These are phyloP conservation scores for Halocynthia roretzi DNA, from an alignment of 23 tunicate species.

Conservation along the genomic window DNA sequence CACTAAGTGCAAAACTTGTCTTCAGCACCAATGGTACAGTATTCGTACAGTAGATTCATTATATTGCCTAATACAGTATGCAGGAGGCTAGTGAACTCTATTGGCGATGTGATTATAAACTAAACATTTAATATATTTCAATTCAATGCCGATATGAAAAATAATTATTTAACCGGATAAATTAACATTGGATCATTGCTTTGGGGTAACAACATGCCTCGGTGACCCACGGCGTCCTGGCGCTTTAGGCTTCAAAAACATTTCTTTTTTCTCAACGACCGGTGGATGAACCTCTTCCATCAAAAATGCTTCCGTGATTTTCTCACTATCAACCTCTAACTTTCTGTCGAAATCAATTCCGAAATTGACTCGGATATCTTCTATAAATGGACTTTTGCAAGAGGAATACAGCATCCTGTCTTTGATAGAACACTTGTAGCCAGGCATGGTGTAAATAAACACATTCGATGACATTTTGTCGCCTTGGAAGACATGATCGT, in stretches of 20 bases:
- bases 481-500: constrained; percentile 48
- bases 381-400: constrained; percentile 67
- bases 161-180: too few species aligned
- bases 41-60: too few species aligned
- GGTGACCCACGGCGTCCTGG: constrained; percentile 64
- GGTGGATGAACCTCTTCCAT: constrained; percentile 83
- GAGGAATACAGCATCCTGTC: constrained; percentile 84
- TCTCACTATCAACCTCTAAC: constrained; percentile 45
- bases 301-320: constrained; percentile 44
- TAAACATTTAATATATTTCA: too few species aligned
- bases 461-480: constrained; percentile 32
- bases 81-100: too few species aligned
- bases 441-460: constrained; percentile 94
- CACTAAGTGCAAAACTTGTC: too few species aligned
- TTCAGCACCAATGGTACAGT: too few species aligned
- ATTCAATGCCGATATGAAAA: too few species aligned
- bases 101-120: too few species aligned
- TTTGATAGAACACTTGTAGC: constrained; percentile 62
- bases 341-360: constrained; percentile 44
- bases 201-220: not conserved
- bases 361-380: constrained; percentile 19
- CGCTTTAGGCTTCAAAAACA: constrained; percentile 78
- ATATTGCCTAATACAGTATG: too few species aligned
- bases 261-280: constrained; percentile 31
- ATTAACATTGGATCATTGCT: too few species aligned